Evolutionary conservation across 2,113 vertebrate species (phyloP), one percentile per base, ranked within the genome.

Genomic region (Hyperopisus bebe): DNA sequence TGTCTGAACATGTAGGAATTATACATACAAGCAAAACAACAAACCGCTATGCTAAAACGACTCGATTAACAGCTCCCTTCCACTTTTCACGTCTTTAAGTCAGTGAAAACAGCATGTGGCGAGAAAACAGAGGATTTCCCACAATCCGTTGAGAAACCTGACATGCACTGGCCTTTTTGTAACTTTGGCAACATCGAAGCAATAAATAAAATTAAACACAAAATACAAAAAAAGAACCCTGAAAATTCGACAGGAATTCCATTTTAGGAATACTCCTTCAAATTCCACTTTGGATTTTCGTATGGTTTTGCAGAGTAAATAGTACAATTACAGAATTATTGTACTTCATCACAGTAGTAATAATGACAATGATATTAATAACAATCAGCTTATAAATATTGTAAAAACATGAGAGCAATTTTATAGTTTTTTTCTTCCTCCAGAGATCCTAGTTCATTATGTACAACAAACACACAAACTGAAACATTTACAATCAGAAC

Each of bases 111-210:
- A 0, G 80, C 80, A 21, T 10, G 5, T 44, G 39, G 77, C 77
- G 31, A 21, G 17, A 62, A n/a, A 24, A 62, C 2, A 1, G 10
- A 27, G 24, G 42, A 4, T 9, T n/a, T 47, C 9, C 39, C 24
- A n/a, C 44, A 44, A n/a, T 44, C 19, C 31, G 1, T 6, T 31
- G 51, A 35, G 35, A 87, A 58, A 31, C 88, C 24, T 8, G 48
- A 88, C 50, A 88, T 84, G 17, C 15, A 62, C 91, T 90, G 90
- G 74, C 87, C 89, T 66, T 42, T 35, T 35, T 3, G 31, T 35
- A 88, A 92, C 92, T 94, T 94, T 95, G 94, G 92, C 89, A 91
- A 92, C 93, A 82, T 21, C 3, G 90, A 91, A 93, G 89, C 24
- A 90, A 92, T 92, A 94, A 94, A 94, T 93, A 91, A 74, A 39